These are phyloP conservation scores for Pavo muticus DNA, from an alignment of 2,113 vertebrate species.

Conservation along the genomic window DNA sequence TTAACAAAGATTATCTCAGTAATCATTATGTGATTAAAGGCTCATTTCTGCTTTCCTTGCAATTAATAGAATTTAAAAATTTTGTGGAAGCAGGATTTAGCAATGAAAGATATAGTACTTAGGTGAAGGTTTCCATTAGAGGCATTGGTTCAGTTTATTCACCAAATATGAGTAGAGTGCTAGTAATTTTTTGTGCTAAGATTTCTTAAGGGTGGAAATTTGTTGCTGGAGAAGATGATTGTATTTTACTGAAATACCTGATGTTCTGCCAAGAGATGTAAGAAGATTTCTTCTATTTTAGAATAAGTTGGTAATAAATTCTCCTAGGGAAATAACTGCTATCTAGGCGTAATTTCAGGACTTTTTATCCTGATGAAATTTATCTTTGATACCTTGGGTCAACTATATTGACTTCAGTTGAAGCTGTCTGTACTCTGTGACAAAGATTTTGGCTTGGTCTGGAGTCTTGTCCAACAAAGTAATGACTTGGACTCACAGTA, in stretches of 20 bases:
- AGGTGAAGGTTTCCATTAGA: background rate
- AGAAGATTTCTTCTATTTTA: background rate
- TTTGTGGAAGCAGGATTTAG: background rate
- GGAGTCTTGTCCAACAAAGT: background rate
- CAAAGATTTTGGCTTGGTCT: background rate
- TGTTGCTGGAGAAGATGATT: background rate
- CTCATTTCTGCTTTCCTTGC: background rate
- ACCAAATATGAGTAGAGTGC: background rate
- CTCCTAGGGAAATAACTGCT: conserved; percentile 3
- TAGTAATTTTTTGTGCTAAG: background rate
- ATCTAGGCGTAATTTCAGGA: conserved; percentile 1
- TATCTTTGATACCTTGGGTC: background rate
- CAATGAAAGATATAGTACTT: background rate
- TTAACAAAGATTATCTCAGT: background rate
- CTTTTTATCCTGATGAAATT: background rate
- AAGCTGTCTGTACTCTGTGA: background rate
- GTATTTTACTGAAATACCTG: conserved; percentile 2
- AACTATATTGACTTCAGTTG: background rate
- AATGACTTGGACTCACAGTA: background rate
- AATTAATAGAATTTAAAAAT: background rate
- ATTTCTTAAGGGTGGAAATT: background rate
- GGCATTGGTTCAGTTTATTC: background rate
- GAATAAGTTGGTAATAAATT: conserved; percentile 15
- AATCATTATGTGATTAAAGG: background rate
- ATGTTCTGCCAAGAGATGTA: conserved; percentile 3